Percentiles rank a stretch among this genome's conserved stretches.
These are phyloP conservation scores for Anastrepha ludens DNA, from an alignment of 1,140 invertebrate genomes.

Conservation along the genomic window DNA sequence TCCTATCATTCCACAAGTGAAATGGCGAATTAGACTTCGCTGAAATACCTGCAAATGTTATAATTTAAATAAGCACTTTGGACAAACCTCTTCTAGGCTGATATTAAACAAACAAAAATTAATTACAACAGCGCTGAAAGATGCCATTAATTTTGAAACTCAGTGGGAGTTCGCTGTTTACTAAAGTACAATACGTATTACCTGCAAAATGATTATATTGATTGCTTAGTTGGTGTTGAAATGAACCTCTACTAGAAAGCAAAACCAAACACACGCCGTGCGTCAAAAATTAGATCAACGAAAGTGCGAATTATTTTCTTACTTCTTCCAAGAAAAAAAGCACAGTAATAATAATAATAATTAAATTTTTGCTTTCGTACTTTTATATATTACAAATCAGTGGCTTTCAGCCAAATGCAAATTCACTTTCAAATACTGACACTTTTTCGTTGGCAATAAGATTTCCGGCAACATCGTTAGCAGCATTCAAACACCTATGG, in stretches of 20 bases:
- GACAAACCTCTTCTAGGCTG: neutral
- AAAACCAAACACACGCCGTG: neutral
- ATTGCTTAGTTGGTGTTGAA: neutral
- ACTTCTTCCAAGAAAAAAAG: neutral
- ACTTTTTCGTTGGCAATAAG: neutral
- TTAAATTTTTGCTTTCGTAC: neutral
- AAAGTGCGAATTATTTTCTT: neutral
- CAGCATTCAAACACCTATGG: too few relatives aligned
- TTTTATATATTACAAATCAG: neutral
- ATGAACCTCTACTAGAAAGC: neutral
- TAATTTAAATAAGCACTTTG: neutral
- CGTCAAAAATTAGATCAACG: neutral
- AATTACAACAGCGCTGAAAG: neutral
- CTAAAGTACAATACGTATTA: neutral
- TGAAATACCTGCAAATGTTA: neutral
- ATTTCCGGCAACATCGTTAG: neutral
- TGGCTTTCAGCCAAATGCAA: neutral
- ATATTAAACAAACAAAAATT: neutral
- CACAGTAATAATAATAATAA: neutral
- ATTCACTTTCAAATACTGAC: neutral
- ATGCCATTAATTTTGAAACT: neutral
- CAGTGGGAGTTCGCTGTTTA: neutral
- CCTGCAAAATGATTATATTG: neutral
- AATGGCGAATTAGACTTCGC: too few relatives aligned
- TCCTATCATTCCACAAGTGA: too few relatives aligned